These are phyloP conservation scores for Agelastica alni DNA, from an alignment of 2,888 invertebrate species.

Conservation along the genomic window DNA sequence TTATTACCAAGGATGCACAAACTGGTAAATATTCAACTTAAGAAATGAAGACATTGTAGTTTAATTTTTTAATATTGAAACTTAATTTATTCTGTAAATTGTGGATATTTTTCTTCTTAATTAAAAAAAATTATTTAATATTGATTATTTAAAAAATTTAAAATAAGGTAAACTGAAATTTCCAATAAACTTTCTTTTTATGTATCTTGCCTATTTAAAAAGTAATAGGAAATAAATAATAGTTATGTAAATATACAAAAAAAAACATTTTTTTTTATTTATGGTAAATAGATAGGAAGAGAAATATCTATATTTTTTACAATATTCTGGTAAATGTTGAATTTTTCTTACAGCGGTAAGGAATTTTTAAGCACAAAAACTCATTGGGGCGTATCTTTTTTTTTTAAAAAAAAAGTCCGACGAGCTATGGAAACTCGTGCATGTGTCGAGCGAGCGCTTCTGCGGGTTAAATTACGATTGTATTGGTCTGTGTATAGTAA, in stretches of 20 bases:
- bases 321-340: no score
- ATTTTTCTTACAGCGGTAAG: no score
- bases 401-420: constrained; percentile 1
- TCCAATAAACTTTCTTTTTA: no score
- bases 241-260: no score
- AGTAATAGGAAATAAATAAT: no score
- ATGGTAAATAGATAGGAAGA: no score
- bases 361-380: constrained; percentile 1
- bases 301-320: no score
- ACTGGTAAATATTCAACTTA: constrained; percentile 4
- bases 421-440: not conserved
- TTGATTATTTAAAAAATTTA: not conserved
- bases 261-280: no score
- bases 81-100: not conserved
- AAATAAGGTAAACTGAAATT: no score
- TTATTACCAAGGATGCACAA: constrained; percentile 6
- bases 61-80: constrained; percentile 1
- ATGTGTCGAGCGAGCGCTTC: constrained; percentile 5
- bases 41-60: constrained; percentile 7
- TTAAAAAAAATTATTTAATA: no score
- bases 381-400: constrained; percentile 11
- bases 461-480: not conserved
- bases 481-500: not conserved
- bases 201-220: no score
- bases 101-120: constrained; percentile 1